Percentiles rank a stretch among this genome's conserved stretches.
Evolutionary conservation across 2,797 vertebrate genomes (phyloP).

Genomic region (Antennarius maculatus): DNA sequence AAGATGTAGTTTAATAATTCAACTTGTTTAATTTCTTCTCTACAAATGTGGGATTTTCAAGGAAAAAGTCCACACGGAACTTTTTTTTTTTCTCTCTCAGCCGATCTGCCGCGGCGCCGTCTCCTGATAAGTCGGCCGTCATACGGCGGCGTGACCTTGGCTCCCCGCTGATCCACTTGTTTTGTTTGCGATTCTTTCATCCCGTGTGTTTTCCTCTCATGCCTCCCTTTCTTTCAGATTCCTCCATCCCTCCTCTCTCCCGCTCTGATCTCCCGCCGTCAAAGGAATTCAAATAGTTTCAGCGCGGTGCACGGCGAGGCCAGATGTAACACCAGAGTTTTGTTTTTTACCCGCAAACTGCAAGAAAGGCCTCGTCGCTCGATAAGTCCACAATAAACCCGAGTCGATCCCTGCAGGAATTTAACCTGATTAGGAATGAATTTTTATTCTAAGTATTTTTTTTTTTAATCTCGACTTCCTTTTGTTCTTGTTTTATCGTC

Average conservation of each 20-base stretch:
- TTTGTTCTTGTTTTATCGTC: slow-evolving; percentile 44
- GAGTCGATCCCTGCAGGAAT: slow-evolving; percentile 31
- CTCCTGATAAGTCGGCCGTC: slow-evolving; percentile 38
- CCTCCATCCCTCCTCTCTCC: slow-evolving; percentile 30
- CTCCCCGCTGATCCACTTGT: slow-evolving; percentile 66
- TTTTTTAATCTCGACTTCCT: slow-evolving; percentile 20
- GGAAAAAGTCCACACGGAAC: neutral
- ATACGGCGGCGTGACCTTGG: slow-evolving; percentile 62
- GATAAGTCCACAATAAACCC: slow-evolving; percentile 27
- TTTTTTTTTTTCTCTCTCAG: slow-evolving; percentile 16
- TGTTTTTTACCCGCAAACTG: slow-evolving; percentile 23
- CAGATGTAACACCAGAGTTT: slow-evolving; percentile 32
- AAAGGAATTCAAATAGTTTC: slow-evolving; percentile 57
- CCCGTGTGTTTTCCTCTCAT: slow-evolving; percentile 40
- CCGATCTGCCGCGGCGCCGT: slow-evolving; percentile 11
- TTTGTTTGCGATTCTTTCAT: slow-evolving; percentile 68
- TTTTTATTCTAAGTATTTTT: slow-evolving; percentile 28
- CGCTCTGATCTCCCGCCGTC: slow-evolving; percentile 65
- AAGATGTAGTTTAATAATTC: neutral
- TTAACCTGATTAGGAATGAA: slow-evolving; percentile 35
- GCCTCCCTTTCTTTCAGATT: slow-evolving; percentile 36
- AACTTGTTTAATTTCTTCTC: neutral
- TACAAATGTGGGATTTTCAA: neutral
- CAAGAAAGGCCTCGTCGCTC: slow-evolving; percentile 18
- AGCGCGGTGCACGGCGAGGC: slow-evolving; percentile 25